A percentile compares a stretch with the other conserved stretches of the same genome.
These are phyloP conservation scores for Orchesella flavescens DNA, from an alignment of 2,888 invertebrate genomes.

Conservation along the genomic window DNA sequence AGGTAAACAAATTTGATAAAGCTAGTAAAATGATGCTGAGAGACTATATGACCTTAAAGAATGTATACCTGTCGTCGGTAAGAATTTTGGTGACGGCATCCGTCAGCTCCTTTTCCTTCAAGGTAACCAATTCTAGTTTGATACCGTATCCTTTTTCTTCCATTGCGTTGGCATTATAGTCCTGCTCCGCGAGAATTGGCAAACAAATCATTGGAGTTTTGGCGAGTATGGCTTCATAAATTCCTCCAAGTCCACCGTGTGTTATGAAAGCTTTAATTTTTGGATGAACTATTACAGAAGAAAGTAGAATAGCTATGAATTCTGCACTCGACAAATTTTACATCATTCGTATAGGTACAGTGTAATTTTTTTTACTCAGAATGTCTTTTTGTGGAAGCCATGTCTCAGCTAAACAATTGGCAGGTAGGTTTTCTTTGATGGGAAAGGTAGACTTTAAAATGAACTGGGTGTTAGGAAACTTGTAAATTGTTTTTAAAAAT, in stretches of 20 bases:
- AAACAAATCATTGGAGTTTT: constrained; percentile 52
- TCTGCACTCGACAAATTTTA: background rate
- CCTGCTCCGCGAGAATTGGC: constrained; percentile 62
- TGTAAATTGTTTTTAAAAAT: constrained; percentile 40
- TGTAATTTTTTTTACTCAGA: constrained; percentile 19
- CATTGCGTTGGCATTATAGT: constrained; percentile 66
- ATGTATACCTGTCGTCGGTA: constrained; percentile 56
- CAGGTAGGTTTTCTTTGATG: constrained; percentile 21
- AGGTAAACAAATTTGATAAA: too few relatives aligned
- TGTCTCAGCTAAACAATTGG: constrained; percentile 34
- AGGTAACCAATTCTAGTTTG: too few relatives aligned
- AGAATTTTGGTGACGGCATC: constrained; percentile 57
- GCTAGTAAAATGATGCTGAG: too few relatives aligned
- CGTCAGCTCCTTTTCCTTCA: constrained; percentile 52
- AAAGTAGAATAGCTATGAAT: background rate
- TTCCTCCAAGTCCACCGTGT: constrained; percentile 67
- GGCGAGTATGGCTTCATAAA: constrained; percentile 65
- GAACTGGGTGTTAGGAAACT: constrained; percentile 47
- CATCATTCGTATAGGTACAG: background rate
- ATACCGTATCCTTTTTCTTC: constrained; percentile 18
- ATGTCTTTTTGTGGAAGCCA: constrained; percentile 55
- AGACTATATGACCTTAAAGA: too few relatives aligned
- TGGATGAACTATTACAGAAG: constrained; percentile 62
- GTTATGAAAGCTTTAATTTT: constrained; percentile 64
- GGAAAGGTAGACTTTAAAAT: constrained; percentile 57